These are phyloP conservation scores for Diachrysia chrysitis DNA, from an alignment of 2,888 invertebrate species.

Conservation along the genomic window DNA sequence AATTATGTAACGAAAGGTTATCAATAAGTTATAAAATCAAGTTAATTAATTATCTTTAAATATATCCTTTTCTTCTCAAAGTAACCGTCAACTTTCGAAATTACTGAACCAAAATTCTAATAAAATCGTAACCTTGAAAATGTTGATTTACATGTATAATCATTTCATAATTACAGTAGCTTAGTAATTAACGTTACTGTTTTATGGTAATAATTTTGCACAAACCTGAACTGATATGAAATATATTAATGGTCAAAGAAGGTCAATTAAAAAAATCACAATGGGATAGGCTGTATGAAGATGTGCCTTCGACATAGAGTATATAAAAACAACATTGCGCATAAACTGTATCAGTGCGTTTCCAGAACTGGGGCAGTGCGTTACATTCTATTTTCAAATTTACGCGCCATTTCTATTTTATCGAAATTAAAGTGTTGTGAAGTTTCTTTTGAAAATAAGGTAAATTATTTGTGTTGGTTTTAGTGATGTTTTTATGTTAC, in stretches of 20 bases:
- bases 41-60: neutral
- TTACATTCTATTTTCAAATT: constrained; percentile 62
- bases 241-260: constrained; percentile 42
- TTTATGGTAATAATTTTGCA: constrained; percentile 16
- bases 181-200: constrained; percentile 15
- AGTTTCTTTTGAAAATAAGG: constrained; percentile 26
- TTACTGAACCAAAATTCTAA: neutral
- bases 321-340: constrained; percentile 80
- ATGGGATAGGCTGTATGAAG: constrained; percentile 66
- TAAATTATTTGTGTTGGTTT: constrained; percentile 14
- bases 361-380: constrained; percentile 69
- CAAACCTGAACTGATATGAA: constrained; percentile 30
- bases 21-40: neutral
- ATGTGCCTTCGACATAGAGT: constrained; percentile 67
- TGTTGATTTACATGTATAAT: neutral
- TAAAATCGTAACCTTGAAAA: neutral
- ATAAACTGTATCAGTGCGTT: constrained; percentile 76
- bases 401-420: constrained; percentile 62
- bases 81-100: neutral
- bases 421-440: constrained; percentile 27
- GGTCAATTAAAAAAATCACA: constrained; percentile 60
- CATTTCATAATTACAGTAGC: neutral
- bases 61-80: neutral
- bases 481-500: neutral
- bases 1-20: neutral